A percentile compares a stretch with the other conserved stretches of the same genome.
Conservation (phyloP, 2,113 vertebrate species). For the human (Homo sapiens) region DNA sequence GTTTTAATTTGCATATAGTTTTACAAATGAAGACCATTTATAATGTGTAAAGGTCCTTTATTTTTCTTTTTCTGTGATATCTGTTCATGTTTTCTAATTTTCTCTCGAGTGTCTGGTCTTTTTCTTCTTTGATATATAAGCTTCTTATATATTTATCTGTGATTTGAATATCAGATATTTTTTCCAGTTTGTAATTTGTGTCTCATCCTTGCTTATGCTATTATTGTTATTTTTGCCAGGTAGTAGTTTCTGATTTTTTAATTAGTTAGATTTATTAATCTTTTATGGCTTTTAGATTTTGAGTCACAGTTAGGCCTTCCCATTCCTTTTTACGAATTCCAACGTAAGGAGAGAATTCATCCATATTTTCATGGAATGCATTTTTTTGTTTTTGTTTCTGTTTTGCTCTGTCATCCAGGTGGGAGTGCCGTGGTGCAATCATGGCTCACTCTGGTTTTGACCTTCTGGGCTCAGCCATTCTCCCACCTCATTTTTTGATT, state of each 20-base stretch:
- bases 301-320: not conserved
- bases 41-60: not conserved
- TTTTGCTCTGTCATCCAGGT: too few relatives aligned
- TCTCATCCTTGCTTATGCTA: not conserved
- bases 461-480: too few relatives aligned
- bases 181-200: not conserved
- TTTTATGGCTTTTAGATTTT: slow-evolving; percentile 32
- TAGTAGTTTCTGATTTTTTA: not conserved
- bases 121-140: not conserved
- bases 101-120: not conserved
- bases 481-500: too few relatives aligned
- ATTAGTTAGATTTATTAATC: not conserved
- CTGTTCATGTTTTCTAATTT: not conserved
- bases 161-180: not conserved
- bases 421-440: too few relatives aligned
- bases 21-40: not conserved
- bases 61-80: not conserved
- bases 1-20: not conserved
- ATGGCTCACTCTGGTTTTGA: too few relatives aligned
- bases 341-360: not conserved
- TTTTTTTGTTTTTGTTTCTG: not conserved
- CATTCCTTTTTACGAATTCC: not conserved
- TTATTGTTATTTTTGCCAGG: not conserved
- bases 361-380: not conserved
- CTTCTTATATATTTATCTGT: not conserved